A percentile compares a stretch with the other conserved stretches of the same genome.
These are phyloP conservation scores for Leptogaster cylindrica DNA, from an alignment of 2,888 invertebrate genomes.

Conservation along the genomic window DNA sequence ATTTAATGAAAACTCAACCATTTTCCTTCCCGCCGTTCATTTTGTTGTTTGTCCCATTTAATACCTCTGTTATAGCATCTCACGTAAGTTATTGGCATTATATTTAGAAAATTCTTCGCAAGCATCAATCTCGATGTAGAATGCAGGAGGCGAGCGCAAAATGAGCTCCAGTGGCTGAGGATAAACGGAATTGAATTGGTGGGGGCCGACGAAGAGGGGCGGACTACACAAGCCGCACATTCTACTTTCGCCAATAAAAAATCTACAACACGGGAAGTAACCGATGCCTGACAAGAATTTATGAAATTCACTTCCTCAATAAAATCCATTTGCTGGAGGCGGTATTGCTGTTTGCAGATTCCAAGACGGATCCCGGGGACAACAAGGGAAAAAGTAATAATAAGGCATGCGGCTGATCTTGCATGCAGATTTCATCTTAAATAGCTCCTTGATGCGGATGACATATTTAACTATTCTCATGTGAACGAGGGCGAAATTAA, in stretches of 20 bases:
- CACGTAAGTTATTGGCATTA: background rate
- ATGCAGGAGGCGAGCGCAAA: background rate
- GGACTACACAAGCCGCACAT: conserved; percentile 5
- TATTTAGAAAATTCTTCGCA: background rate
- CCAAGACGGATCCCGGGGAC: conserved; percentile 25
- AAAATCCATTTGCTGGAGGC: conserved; percentile 42
- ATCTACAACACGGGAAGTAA: conserved; percentile 29
- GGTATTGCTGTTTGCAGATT: conserved; percentile 41
- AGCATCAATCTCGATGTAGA: background rate
- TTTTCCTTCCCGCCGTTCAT: too few species aligned
- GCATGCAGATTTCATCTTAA: conserved; percentile 35
- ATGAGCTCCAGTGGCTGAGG: too few species aligned
- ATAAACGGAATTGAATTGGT: too few species aligned
- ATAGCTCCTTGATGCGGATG: conserved; percentile 16
- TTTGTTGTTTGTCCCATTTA: too few species aligned
- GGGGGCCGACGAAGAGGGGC: too few species aligned
- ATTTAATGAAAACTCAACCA: too few species aligned
- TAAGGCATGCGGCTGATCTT: background rate
- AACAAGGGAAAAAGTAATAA: background rate
- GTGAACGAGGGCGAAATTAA: conserved; percentile 26
- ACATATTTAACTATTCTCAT: conserved; percentile 12
- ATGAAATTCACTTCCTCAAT: conserved; percentile 47
- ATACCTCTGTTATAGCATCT: too few species aligned
- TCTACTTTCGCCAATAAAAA: conserved; percentile 13
- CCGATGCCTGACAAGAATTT: conserved; percentile 44